Evolutionary conservation across 2,113 vertebrate species (phyloP).

Genomic region (Tragulus kanchil): DNA sequence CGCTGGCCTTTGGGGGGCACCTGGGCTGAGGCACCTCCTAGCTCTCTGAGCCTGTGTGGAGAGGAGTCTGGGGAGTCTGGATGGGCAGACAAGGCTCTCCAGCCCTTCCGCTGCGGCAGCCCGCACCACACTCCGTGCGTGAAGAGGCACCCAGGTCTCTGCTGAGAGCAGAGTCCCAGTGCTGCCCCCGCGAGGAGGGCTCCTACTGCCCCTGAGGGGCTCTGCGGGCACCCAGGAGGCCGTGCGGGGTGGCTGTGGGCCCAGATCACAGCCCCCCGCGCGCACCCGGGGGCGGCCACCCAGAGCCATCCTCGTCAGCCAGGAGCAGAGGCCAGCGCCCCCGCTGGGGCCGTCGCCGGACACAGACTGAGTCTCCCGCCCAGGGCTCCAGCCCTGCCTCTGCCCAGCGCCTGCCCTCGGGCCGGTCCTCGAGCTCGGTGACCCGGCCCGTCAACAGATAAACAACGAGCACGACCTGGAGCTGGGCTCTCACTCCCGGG

Average conservation of each 20-base stretch:
- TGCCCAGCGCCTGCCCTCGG: not conserved
- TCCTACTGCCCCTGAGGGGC: not conserved
- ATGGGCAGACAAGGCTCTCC: not conserved
- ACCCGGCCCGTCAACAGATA: rapidly evolving
- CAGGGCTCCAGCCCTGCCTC: not conserved
- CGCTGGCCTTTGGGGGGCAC: not conserved
- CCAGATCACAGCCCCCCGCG: no score
- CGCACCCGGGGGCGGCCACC: no score
- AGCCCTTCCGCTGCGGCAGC: not conserved
- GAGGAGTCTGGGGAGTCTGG: rapidly evolving
- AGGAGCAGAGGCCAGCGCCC: not conserved
- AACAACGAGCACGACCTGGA: rapidly evolving
- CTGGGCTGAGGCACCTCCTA: not conserved
- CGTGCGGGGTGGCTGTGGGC: rapidly evolving
- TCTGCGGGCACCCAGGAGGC: not conserved
- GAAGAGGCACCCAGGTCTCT: rapidly evolving
- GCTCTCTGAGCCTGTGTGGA: not conserved
- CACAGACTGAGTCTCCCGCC: not conserved
- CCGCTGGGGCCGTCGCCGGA: not conserved
- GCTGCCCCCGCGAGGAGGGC: rapidly evolving
- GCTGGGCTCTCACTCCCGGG: rapidly evolving
- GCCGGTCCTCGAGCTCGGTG: rapidly evolving
- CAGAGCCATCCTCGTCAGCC: rapidly evolving
- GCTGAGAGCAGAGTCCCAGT: rapidly evolving
- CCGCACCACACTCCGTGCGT: rapidly evolving